Conservation (phyloP, 2,888 invertebrate species). For the Busseola fusca region DNA sequence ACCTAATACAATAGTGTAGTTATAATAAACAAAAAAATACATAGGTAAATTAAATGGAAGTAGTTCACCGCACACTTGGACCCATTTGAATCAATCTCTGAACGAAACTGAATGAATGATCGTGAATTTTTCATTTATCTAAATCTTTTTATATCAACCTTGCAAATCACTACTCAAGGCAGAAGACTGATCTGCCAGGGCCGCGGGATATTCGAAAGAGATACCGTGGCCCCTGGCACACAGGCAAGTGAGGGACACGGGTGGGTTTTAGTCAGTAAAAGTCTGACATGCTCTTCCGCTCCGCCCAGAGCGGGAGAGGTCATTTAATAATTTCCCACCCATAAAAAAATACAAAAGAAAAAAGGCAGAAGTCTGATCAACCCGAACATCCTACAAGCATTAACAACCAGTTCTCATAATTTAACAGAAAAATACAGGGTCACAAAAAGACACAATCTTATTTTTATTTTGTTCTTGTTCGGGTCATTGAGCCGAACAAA, state of each 20-base stretch:
- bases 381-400: too few species aligned
- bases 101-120: not conserved
- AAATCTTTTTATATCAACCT: not conserved
- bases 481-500: conserved; percentile 42
- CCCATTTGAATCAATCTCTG: not conserved
- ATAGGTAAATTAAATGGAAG: not conserved
- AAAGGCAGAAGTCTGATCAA: too few species aligned
- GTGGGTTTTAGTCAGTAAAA: too few species aligned
- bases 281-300: too few species aligned
- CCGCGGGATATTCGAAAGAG: too few species aligned
- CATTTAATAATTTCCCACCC: too few species aligned
- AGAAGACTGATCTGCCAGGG: accelerated
- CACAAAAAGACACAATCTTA: not conserved
- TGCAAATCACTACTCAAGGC: not conserved
- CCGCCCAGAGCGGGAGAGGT: too few species aligned
- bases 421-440: not conserved
- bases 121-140: not conserved
- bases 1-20: too few species aligned
- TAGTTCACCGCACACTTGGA: not conserved
- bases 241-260: too few species aligned
- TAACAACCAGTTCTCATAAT: too few species aligned
- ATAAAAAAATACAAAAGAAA: too few species aligned
- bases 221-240: too few species aligned
- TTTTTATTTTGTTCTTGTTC: conserved; percentile 16
- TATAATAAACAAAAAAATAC: not conserved